Evolutionary conservation across 2,888 invertebrate species (phyloP).

Genomic region (Osedax frankpressi): DNA sequence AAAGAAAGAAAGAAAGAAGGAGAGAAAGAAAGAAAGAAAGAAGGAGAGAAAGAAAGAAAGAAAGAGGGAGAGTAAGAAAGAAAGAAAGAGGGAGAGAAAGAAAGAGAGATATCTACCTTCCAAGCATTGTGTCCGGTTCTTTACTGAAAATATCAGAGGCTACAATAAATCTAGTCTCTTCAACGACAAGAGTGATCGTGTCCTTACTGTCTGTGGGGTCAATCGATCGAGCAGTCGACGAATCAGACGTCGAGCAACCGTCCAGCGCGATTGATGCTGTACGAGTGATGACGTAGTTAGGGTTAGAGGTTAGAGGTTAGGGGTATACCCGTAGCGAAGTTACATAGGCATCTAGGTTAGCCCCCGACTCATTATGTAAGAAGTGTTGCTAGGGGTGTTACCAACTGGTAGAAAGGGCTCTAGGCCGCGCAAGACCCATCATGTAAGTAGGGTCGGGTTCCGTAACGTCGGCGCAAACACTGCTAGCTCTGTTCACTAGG

Average conservation of each 20-base stretch:
- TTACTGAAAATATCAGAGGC: conserved; percentile 82
- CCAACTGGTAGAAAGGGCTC: conserved; percentile 5
- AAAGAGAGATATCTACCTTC: conserved; percentile 49
- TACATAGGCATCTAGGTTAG: no score
- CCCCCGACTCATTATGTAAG: no score
- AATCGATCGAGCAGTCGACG: not conserved
- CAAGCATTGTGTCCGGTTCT: conserved; percentile 95
- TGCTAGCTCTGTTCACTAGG: conserved; percentile 25
- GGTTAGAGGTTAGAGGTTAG: no score
- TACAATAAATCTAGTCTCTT: conserved; percentile 82
- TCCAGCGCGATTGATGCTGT: not conserved
- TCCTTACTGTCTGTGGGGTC: conserved; percentile 22
- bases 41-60: no score
- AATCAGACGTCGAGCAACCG: not conserved
- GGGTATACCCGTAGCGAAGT: no score
- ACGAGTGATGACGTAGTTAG: not conserved
- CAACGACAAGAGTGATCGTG: conserved; percentile 67
- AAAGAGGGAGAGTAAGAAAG: no score
- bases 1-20: no score
- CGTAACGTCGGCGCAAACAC: conserved; percentile 8
- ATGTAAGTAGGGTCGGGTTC: not conserved
- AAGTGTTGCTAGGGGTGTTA: no score
- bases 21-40: no score
- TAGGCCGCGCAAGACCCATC: conserved; percentile 13
- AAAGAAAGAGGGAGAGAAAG: not conserved